Conservation (phyloP, 2,113 vertebrate species). For the Clarias macrocephalus region DNA sequence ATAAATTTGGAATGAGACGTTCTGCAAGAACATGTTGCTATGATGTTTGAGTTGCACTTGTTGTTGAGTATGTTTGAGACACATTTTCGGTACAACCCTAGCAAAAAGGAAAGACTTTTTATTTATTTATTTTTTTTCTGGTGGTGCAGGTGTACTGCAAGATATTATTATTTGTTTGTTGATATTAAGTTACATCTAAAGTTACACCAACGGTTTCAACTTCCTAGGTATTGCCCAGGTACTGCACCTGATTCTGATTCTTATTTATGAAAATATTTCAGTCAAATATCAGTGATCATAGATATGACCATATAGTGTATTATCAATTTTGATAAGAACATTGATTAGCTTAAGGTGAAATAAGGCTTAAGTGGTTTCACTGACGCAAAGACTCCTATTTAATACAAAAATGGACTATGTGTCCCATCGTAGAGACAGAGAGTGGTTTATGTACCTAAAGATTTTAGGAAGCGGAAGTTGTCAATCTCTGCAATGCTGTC, state of each 20-base stretch:
- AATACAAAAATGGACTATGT: neutral
- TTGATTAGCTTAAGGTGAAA: slow-evolving; percentile 26
- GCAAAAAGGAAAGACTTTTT: too few relatives aligned
- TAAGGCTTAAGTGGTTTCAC: slow-evolving; percentile 27
- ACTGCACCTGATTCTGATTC: neutral
- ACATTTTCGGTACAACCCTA: neutral
- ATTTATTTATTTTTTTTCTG: neutral
- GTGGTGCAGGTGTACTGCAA: neutral
- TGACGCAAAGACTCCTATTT: slow-evolving; percentile 42
- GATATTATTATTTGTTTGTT: neutral
- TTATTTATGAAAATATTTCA: neutral
- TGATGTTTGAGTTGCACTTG: neutral
- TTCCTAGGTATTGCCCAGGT: neutral
- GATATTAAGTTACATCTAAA: neutral
- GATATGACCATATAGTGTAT: neutral
- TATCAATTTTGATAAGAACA: slow-evolving; percentile 19
- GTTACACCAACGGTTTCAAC: neutral
- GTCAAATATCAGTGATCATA: neutral
- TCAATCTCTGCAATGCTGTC: slow-evolving; percentile 3
- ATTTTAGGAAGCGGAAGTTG: slow-evolving; percentile 46
- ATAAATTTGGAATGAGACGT: neutral
- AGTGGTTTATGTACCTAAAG: slow-evolving; percentile 56
- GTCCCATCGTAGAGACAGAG: slow-evolving; percentile 15
- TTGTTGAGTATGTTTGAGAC: too few relatives aligned
- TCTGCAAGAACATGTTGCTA: neutral